phyloP scores from a whole-genome alignment of 2,888 invertebrate species.

The Actias luna region DNA sequence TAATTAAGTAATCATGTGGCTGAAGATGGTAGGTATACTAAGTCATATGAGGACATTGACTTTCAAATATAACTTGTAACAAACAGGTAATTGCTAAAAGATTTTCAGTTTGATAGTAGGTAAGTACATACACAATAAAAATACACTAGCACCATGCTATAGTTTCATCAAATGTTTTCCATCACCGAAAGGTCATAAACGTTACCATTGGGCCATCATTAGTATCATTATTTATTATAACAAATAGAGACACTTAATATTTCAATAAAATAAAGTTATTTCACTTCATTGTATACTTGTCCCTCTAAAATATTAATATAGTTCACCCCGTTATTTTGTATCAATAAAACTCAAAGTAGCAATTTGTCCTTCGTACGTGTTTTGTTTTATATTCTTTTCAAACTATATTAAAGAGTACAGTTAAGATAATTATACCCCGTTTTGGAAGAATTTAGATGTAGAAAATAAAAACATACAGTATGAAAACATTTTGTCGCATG shows the following conservation, averaged over 20 bases:
- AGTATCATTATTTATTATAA: no score
- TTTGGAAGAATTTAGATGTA: not conserved
- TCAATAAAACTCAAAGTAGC: not conserved
- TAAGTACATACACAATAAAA: no score
- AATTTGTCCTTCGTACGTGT: not conserved
- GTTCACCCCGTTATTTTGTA: not conserved
- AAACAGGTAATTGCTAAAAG: no score
- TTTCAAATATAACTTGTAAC: no score
- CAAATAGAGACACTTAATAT: not conserved
- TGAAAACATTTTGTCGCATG: not conserved
- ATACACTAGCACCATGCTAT: no score
- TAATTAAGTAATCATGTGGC: no score
- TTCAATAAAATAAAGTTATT: not conserved
- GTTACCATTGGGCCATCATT: no score
- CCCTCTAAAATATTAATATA: not conserved
- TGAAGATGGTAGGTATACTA: no score
- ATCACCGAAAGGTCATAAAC: no score
- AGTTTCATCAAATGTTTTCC: no score
- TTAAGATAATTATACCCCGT: not conserved
- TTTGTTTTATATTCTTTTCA: not conserved
- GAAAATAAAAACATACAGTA: conserved; percentile 4
- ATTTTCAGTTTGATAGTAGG: no score
- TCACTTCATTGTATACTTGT: not conserved
- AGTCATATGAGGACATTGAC: no score
- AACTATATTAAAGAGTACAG: not conserved